phyloP scores from a whole-genome alignment of 2,888 invertebrate species.

The Melinaea marsaeus region DNA sequence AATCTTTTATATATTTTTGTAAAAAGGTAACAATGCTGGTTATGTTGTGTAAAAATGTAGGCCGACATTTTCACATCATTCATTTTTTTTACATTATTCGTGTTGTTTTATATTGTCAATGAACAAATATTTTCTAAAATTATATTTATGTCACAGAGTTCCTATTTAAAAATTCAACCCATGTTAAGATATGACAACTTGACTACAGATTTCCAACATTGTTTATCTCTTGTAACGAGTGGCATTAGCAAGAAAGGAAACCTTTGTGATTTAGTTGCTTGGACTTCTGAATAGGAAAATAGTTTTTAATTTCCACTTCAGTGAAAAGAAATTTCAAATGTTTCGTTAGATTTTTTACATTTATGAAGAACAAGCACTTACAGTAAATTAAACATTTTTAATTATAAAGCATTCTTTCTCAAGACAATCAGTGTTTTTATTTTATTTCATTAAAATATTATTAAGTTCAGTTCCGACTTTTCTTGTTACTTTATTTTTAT shows the following conservation, averaged over 20 bases:
- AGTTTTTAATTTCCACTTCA: constrained; percentile 5
- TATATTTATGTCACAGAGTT: too few relatives aligned
- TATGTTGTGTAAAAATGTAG: too few relatives aligned
- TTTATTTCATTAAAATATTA: neutral
- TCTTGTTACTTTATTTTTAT: too few relatives aligned
- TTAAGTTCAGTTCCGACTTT: neutral
- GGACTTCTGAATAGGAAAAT: neutral
- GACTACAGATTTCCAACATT: neutral
- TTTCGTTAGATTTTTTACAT: neutral
- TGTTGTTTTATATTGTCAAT: too few relatives aligned
- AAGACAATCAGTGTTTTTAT: neutral
- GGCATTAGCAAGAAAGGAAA: neutral
- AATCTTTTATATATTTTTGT: too few relatives aligned
- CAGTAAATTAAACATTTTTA: neutral
- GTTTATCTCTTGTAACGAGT: constrained; percentile 1
- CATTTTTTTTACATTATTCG: too few relatives aligned
- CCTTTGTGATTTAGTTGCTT: neutral
- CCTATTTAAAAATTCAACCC: too few relatives aligned
- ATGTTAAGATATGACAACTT: too few relatives aligned
- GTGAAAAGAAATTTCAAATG: neutral
- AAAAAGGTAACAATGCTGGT: too few relatives aligned
- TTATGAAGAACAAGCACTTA: neutral
- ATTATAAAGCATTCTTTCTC: constrained; percentile 1
- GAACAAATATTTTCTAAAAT: too few relatives aligned
- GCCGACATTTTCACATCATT: too few relatives aligned